Base-by-base conservation (phyloP, 2,888 invertebrate species). In the Agrotis puta region DNA sequence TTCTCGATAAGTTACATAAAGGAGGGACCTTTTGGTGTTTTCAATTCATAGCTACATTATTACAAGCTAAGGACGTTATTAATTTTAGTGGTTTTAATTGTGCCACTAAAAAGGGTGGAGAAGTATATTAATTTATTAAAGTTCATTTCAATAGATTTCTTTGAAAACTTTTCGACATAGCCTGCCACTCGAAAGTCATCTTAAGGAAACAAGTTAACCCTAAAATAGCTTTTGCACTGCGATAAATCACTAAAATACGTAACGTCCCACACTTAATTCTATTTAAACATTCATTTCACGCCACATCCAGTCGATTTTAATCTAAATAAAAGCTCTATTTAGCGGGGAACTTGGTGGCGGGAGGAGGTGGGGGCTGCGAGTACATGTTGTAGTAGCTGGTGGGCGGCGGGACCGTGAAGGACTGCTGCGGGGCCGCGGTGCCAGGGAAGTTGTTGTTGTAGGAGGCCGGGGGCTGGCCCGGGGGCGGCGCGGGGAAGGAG, bases 361-460 rank as follows among this genome's bases (percentile, higher is more conserved):
- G 92, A 0, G 94, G 92, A 0, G 93, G 94, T 0, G 94, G 95
- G 0, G 94, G 95, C 63, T 94, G 94, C 0, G 94, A 84, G 69
- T 95, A 96, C 95, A 95, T 95, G 73, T 95, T 95, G 83, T 95
- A 95, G 81, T 94, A 95, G 82, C 90, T 92, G 3, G 91, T 92
- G 3, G 94, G 95, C 0, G 93, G 91, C 0, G 94, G 90, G 3
- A 88, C 87, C 59, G 71, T 83, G 87, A 86, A 91, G 64, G 72
- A 70, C 24, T 81, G 81, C 11, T 67, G 39, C 9, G 39, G 11
- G 11, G 50, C 84, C 81, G 22, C 67, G 77, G 58, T n/a, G n/a
- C n/a, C n/a, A n/a, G n/a, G n/a, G n/a, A 9, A 88, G 64, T 45
- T 86, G 64, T 75, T 82, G 39, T 39, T 11, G 39, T 1, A 11